These are phyloP conservation scores for Steatornis caripensis DNA, from an alignment of 2,113 vertebrate species.

Conservation along the genomic window DNA sequence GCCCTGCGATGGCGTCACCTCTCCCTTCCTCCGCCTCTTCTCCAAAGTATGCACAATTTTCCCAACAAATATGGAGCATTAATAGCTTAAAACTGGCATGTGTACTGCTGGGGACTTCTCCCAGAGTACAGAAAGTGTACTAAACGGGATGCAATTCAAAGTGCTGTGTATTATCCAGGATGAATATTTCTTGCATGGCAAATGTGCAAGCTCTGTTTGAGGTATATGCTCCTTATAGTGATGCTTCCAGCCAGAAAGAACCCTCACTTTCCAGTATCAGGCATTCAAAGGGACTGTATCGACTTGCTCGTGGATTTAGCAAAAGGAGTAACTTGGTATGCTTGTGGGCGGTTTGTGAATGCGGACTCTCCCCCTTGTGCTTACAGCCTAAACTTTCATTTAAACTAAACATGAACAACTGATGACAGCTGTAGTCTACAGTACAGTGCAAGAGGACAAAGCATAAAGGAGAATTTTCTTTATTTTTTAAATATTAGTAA, in stretches of 20 bases:
- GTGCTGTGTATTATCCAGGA: neutral
- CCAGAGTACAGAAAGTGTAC: neutral
- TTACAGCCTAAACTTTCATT: neutral
- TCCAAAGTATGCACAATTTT: neutral
- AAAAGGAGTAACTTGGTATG: neutral
- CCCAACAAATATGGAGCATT: neutral
- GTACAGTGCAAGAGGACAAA: conserved; percentile 26
- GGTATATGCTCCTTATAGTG: fast-evolving
- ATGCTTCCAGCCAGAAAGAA: neutral
- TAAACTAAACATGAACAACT: neutral
- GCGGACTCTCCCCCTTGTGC: neutral
- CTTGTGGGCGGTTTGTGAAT: neutral
- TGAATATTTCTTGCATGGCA: neutral
- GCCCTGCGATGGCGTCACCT: neutral
- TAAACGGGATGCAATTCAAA: neutral
- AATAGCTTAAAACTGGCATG: neutral
- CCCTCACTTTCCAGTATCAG: neutral
- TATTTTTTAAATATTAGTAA: conserved; percentile 51
- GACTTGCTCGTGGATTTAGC: neutral
- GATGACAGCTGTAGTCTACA: neutral
- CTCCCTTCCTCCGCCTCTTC: neutral
- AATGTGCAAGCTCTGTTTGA: neutral
- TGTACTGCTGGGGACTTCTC: neutral
- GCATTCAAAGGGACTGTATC: neutral
- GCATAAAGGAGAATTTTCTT: conserved; percentile 28